Evolutionary conservation across 2,797 vertebrate genomes (phyloP).

Genomic region (Gambusia yucatana): DNA sequence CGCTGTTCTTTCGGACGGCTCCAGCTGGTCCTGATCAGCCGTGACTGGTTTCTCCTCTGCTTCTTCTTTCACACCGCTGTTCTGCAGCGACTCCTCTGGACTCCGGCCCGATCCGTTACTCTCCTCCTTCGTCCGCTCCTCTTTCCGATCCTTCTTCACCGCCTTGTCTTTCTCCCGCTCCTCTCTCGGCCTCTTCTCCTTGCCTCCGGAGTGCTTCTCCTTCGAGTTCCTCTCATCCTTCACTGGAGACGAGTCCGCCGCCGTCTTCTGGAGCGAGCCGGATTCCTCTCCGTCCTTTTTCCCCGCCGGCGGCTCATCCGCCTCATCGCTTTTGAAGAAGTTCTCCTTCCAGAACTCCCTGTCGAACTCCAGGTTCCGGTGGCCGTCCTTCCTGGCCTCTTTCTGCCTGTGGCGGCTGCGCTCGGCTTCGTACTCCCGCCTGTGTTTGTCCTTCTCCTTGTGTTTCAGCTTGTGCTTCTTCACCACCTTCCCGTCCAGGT

Average conservation of each 20-base stretch:
- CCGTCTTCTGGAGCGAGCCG: conserved; percentile 82
- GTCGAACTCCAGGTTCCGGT: conserved; percentile 96
- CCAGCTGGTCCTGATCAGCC: conserved; percentile 86
- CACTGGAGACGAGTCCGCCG: conserved; percentile 78
- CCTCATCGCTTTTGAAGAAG: conserved; percentile 99
- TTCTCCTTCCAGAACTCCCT: conserved; percentile 99
- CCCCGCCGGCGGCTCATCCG: conserved; percentile 83
- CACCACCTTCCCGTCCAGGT: conserved; percentile 92
- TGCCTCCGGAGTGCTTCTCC: conserved; percentile 85
- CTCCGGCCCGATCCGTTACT: conserved; percentile 71
- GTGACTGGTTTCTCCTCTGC: conserved; percentile 83
- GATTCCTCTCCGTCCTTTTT: conserved; percentile 85
- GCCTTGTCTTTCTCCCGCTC: conserved; percentile 89
- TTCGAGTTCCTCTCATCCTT: conserved; percentile 90
- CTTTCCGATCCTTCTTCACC: conserved; percentile 88
- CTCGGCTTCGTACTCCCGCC: conserved; percentile 90
- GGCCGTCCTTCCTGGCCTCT: conserved; percentile 88
- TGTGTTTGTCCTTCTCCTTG: conserved; percentile 96
- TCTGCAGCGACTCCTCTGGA: conserved; percentile 74
- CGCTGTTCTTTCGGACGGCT: conserved; percentile 86
- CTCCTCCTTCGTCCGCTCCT: conserved; percentile 83
- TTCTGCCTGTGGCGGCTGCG: conserved; percentile 90
- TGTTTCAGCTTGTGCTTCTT: conserved; percentile 98
- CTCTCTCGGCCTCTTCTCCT: conserved; percentile 89
- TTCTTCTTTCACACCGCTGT: conserved; percentile 82